Evolutionary conservation across 2,113 vertebrate genomes (phyloP).

Genomic region (Miniopterus natalensis): DNA sequence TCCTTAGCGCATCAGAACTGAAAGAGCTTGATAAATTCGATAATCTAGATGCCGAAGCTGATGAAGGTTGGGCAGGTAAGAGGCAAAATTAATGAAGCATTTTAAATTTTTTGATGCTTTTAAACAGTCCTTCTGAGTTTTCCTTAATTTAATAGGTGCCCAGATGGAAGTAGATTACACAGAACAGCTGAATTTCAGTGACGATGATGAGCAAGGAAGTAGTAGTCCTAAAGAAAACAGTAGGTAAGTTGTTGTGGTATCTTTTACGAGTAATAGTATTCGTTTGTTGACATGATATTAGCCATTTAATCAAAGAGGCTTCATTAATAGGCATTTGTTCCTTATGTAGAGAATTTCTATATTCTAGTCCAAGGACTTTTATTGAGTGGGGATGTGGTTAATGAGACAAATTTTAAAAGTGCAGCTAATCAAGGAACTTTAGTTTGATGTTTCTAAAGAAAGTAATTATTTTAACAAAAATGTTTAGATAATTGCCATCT

Average conservation of each 20-base stretch:
- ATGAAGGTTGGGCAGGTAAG: slow-evolving; percentile 99
- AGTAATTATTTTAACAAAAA: neutral
- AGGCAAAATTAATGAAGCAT: neutral
- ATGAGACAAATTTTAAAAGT: neutral
- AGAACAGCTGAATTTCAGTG: slow-evolving; percentile 99
- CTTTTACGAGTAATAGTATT: neutral
- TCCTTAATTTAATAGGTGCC: slow-evolving; percentile 90
- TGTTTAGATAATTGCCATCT: neutral
- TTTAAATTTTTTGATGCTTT: neutral
- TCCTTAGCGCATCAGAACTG: slow-evolving; percentile 96
- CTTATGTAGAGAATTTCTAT: neutral
- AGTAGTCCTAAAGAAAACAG: slow-evolving; percentile 92
- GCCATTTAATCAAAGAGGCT: neutral
- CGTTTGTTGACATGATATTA: neutral
- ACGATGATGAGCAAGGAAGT: slow-evolving; percentile 97
- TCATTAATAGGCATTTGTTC: neutral
- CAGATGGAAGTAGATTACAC: slow-evolving; percentile 99
- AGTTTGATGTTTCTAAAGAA: neutral
- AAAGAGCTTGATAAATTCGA: slow-evolving; percentile 98
- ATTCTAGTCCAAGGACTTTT: neutral
- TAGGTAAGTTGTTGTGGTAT: slow-evolving; percentile 88
- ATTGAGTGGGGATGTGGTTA: neutral
- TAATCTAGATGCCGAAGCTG: slow-evolving; percentile 97
- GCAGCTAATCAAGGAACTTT: neutral
- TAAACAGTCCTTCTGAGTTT: slow-evolving; percentile 31